These are phyloP conservation scores for Eonycteris spelaea DNA, from an alignment of 2,113 vertebrate genomes.

Conservation along the genomic window DNA sequence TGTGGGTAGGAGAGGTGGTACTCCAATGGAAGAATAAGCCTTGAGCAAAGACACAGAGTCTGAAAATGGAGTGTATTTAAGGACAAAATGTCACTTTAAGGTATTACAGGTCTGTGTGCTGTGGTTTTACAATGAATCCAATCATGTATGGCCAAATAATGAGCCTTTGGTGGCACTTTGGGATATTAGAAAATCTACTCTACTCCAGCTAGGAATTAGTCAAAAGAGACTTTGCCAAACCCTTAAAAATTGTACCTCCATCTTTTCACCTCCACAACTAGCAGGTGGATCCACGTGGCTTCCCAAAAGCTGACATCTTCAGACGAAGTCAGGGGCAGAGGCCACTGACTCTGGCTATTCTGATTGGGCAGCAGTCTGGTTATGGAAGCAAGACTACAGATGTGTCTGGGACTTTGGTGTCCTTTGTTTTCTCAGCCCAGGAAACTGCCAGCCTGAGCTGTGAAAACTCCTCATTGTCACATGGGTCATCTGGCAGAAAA, in stretches of 20 bases:
- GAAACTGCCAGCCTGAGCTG: background rate
- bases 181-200: background rate
- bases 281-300: background rate
- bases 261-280: background rate
- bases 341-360: background rate
- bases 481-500: background rate
- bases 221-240: background rate
- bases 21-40: background rate
- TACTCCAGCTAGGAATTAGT: background rate
- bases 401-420: rapidly evolving
- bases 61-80: background rate
- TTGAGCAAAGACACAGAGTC: background rate
- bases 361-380: background rate
- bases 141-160: background rate
- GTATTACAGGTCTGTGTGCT: too few relatives aligned
- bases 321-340: background rate
- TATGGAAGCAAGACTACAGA: background rate
- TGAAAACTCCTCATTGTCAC: background rate
- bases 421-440: background rate
- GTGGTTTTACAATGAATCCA: background rate
- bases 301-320: background rate
- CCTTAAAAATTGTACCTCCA: background rate
- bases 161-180: background rate
- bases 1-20: background rate
- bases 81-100: background rate